phyloP scores from a whole-genome alignment of 2,888 invertebrate species.

The Lycocerus yunnanus region DNA sequence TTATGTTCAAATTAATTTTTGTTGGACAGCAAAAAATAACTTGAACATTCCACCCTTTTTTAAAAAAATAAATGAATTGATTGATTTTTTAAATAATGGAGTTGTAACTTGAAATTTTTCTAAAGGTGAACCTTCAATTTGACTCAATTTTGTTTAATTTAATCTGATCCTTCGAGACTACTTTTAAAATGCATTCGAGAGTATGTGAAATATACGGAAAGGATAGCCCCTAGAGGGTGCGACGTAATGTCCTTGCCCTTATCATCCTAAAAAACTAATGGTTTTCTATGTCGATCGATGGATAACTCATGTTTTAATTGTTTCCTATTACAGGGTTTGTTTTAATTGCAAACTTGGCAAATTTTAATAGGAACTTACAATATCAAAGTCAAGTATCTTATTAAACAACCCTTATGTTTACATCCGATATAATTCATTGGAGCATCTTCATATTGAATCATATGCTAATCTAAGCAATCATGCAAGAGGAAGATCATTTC shows the following conservation, averaged over 20 bases:
- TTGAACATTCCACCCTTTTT: not conserved
- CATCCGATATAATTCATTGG: not conserved
- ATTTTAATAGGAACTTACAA: not conserved
- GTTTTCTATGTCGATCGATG: not conserved
- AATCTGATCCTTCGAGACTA: not conserved
- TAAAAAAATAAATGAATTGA: not conserved
- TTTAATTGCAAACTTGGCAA: not conserved
- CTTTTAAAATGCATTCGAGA: not conserved
- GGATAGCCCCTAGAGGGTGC: not conserved
- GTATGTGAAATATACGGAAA: not conserved
- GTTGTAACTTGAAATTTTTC: not conserved
- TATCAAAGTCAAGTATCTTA: not conserved
- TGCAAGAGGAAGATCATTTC: no score
- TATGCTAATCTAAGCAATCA: no score
- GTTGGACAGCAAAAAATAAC: not conserved
- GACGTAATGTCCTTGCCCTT: not conserved
- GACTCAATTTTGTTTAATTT: not conserved
- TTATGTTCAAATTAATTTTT: not conserved
- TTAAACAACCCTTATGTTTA: not conserved
- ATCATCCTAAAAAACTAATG: not conserved
- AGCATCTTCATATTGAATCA: not conserved
- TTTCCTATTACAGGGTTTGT: not conserved
- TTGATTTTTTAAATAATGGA: not conserved
- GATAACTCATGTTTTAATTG: not conserved
- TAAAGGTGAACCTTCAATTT: not conserved